Conservation (phyloP, 2,888 invertebrate species). For the Xylocampa areola region DNA sequence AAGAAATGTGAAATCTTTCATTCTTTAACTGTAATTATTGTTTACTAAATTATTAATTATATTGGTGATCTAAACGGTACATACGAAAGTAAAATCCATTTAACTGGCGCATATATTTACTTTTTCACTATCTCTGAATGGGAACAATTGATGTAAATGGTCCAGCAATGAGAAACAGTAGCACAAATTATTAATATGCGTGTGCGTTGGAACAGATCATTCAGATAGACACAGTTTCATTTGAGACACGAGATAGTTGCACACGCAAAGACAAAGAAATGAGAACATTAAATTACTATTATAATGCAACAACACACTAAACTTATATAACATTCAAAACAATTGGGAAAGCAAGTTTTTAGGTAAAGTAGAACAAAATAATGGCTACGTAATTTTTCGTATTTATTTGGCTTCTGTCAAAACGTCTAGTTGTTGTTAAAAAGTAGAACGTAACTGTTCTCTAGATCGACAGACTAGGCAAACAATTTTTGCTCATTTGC, state of each 20-base stretch:
- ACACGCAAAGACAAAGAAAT: constrained; percentile 45
- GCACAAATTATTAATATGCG: constrained; percentile 39
- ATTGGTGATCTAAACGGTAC: too few species aligned
- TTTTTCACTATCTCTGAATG: constrained; percentile 49
- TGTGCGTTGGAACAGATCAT: constrained; percentile 47
- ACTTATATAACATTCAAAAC: constrained; percentile 44
- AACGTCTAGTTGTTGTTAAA: constrained; percentile 15
- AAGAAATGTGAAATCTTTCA: background rate
- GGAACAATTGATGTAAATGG: constrained; percentile 47
- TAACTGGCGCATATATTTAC: constrained; percentile 30
- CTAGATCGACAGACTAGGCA: constrained; percentile 8
- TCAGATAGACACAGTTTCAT: constrained; percentile 54
- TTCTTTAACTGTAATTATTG: constrained; percentile 11
- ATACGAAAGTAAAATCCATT: constrained; percentile 45
- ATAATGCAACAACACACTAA: constrained; percentile 35
- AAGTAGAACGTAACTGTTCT: constrained; percentile 49
- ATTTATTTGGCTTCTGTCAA: constrained; percentile 38
- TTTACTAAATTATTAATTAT: too few species aligned
- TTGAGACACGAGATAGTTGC: constrained; percentile 44
- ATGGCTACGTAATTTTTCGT: constrained; percentile 26
- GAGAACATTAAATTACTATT: constrained; percentile 33
- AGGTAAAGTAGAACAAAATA: constrained; percentile 37
- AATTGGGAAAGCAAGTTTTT: constrained; percentile 44
- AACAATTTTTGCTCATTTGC: constrained; percentile 12
- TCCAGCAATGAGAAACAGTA: constrained; percentile 35